Evolutionary conservation across 1,140 invertebrate genomes (phyloP), one percentile per base, ranked within the genome.

Genomic region (Kradibia gibbosae): DNA sequence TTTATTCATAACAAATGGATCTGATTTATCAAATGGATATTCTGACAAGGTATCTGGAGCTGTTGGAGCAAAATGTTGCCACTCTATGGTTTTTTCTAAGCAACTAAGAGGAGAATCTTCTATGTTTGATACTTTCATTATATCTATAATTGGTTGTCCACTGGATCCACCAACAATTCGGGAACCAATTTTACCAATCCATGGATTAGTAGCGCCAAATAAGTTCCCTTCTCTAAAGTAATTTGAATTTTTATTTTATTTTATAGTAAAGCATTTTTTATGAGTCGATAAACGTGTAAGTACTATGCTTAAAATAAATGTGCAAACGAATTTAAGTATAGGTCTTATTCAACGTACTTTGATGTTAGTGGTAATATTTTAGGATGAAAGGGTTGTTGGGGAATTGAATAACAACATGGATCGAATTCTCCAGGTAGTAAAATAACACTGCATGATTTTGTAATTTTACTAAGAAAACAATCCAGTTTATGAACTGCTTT

Each of bases 21-120:
- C 98, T 77, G 88, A 22, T 96, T 94, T 93, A 70, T 95, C 93
- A 86, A 94, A 92, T 8, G 98, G 98, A 89, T 96, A 98, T 86
- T 95, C 96, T n/a, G 95, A 94, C 60, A 99, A 92, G 7, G 97
- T 98, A 88, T 99, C 98, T 13, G 98, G 98, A 72, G 96, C 94
- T 20, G 97, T 98, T 3, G 98, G 98, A 11, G 96, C 95, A 28
- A 98, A 86, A 89, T 99, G 98, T 36, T 95, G 94, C 96, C 97
- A 98, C 72, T 92, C 88, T 22, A 97, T 89, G 22, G 95, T 96
- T 84, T 93, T 94, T 86, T 96, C 94, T 80, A 99, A 88, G 45
- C 93, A 90, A 31, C 87, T 84, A 8, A 91, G 67, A 31, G 84
- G 57, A 22, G 90, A 87, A 39, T 76, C 76, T 67, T 85, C 83